Conservation (phyloP, 2,113 vertebrate species). For the Oenanthe melanoleuca region DNA sequence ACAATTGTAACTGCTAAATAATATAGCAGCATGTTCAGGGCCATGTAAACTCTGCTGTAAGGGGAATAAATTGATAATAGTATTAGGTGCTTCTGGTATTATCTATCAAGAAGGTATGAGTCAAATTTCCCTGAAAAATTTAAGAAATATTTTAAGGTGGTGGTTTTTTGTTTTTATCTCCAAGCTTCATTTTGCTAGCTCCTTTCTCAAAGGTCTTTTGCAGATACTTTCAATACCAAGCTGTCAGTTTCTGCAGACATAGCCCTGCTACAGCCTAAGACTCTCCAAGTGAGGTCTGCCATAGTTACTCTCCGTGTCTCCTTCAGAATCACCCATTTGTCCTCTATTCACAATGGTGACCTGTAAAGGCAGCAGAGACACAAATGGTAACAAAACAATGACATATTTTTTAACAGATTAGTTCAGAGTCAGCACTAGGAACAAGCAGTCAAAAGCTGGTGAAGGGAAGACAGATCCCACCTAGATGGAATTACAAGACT, state of each 20-base stretch:
- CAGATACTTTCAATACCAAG: not conserved
- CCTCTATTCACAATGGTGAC: not conserved
- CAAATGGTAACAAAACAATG: not conserved
- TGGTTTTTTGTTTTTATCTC: not conserved
- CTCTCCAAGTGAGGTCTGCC: not conserved
- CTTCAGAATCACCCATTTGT: not conserved
- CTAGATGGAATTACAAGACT: not conserved
- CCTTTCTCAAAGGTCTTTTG: not conserved
- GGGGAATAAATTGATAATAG: not conserved
- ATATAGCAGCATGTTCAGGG: not conserved
- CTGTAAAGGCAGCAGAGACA: not conserved
- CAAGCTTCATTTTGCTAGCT: not conserved
- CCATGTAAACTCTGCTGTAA: not conserved
- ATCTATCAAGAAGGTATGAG: not conserved
- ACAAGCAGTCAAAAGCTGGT: not conserved
- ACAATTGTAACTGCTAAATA: not conserved
- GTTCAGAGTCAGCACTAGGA: not conserved
- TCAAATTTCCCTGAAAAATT: not conserved
- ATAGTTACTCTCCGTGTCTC: not conserved
- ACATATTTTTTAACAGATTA: not conserved
- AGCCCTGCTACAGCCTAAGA: fast-evolving
- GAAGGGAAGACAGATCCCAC: not conserved
- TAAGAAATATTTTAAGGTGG: not conserved
- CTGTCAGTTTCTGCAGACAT: not conserved
- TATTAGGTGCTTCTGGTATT: not conserved